phyloP scores from a whole-genome alignment of 2,888 invertebrate genomes.

The Alloscopus bannaensis region DNA sequence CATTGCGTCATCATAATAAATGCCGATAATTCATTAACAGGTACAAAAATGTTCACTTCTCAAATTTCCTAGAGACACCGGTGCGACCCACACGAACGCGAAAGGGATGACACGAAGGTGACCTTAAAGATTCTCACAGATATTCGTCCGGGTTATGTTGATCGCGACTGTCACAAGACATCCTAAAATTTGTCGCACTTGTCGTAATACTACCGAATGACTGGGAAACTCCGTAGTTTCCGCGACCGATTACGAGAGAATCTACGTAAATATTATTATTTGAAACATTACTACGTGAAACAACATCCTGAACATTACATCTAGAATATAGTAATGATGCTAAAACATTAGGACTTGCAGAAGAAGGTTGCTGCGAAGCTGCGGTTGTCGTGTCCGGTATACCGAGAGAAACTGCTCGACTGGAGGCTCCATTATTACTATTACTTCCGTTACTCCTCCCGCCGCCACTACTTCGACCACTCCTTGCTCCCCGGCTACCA shows the following conservation, averaged over 20 bases:
- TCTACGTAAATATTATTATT: constrained; percentile 48
- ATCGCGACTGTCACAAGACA: constrained; percentile 24
- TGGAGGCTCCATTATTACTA: constrained; percentile 37
- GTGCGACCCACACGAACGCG: too few relatives aligned
- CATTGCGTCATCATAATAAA: too few relatives aligned
- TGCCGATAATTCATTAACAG: too few relatives aligned
- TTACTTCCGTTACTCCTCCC: constrained; percentile 29
- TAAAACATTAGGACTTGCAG: constrained; percentile 33
- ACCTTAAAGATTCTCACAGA: constrained; percentile 15
- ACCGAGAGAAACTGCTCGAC: constrained; percentile 33
- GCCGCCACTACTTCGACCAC: constrained; percentile 43
- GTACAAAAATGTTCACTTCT: too few relatives aligned
- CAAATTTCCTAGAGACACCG: too few relatives aligned
- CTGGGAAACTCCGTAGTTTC: constrained; percentile 16
- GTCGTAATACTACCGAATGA: constrained; percentile 29
- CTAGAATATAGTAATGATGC: constrained; percentile 24
- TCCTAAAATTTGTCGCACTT: constrained; percentile 16
- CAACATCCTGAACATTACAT: constrained; percentile 29
- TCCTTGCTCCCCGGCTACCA: constrained; percentile 36
- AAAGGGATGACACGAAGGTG: neutral
- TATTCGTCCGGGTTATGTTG: constrained; percentile 38
- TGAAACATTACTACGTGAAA: constrained; percentile 19
- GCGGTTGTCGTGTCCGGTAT: neutral
- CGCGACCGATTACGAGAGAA: constrained; percentile 31
- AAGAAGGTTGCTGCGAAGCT: neutral